phyloP scores from a whole-genome alignment of 2,113 vertebrate genomes.

The Amblyopsis rosae region DNA sequence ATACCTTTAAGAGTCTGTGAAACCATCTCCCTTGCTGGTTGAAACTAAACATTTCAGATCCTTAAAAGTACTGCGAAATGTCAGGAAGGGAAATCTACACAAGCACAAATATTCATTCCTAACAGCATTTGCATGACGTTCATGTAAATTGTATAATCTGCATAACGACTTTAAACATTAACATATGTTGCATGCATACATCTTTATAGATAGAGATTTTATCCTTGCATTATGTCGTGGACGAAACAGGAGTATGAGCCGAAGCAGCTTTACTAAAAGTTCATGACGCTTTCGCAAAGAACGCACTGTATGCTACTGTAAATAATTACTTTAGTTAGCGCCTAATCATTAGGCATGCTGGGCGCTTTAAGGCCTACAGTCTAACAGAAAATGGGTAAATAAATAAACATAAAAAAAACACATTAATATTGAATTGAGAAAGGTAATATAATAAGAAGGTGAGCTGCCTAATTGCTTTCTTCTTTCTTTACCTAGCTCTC shows the following conservation, averaged over 20 bases:
- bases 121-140: background rate
- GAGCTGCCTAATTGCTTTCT: too few relatives aligned
- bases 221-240: constrained; percentile 31
- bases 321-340: background rate
- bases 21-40: too few relatives aligned
- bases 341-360: background rate
- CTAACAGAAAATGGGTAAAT: background rate
- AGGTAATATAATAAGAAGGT: too few relatives aligned
- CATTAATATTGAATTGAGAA: background rate
- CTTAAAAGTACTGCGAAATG: background rate
- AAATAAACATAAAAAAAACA: background rate
- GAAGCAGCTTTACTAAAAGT: constrained; percentile 19
- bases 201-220: constrained; percentile 35
- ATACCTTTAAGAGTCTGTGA: too few relatives aligned
- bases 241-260: constrained; percentile 10
- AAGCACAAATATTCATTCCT: background rate
- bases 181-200: too few relatives aligned
- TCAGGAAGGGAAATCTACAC: constrained; percentile 15
- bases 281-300: background rate
- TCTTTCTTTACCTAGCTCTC: too few relatives aligned
- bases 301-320: background rate
- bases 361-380: too few relatives aligned
- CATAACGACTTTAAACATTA: background rate
- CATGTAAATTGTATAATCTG: background rate
- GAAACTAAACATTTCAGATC: too few relatives aligned